Evolutionary conservation across 2,888 invertebrate species (phyloP), one percentile per base, ranked within the genome.

Genomic region (Chymomyza procnemis): DNA sequence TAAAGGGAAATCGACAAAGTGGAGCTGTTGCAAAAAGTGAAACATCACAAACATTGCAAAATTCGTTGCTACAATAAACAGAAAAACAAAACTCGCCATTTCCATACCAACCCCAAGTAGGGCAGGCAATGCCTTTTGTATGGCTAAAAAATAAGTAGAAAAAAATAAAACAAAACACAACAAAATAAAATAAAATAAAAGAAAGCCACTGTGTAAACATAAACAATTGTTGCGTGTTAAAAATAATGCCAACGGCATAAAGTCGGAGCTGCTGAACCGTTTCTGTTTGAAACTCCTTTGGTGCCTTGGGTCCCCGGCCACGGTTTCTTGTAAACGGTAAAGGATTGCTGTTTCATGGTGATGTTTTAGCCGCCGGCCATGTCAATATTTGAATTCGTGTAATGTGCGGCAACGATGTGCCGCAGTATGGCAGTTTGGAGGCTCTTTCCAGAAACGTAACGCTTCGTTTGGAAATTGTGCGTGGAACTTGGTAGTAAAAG

Each of bases 221-320:
- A 65, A 61, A 66, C 61, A 66, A 66, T 61, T 66, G 66, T 56
- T 66, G 57, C 66, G 14, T 61, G 47, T 57, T 54, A 14, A 41
- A 16, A 54, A 55, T 34, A 34, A 50, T 48, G 34, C 47, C 52
- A 22, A 62, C 22, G 46, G 5, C 21, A 57, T 34, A 55, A 19
- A 50, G 19, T 41, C 50, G 19, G 50, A 16, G 50, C 50, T 19
- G 8, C 50, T 19, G 50, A 16, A 50, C 50, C 19, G 50, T 50
- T 19, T 50, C 18, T 50, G 16, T 50, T 50, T 50, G 19, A 6
- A 50, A 50, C 50, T 50, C 50, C 50, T 50, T 18, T n/a, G 50
- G 18, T 18, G 50, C 14, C 6, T 2, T n/a, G 16, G 16, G 6
- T 19, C 16, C 34, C 12, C 34, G 34, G 34, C 34, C 34, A 1